Percentiles rank a stretch among this genome's conserved stretches.
Conservation (phyloP, 2,888 invertebrate species). For the Tinea trinotella region DNA sequence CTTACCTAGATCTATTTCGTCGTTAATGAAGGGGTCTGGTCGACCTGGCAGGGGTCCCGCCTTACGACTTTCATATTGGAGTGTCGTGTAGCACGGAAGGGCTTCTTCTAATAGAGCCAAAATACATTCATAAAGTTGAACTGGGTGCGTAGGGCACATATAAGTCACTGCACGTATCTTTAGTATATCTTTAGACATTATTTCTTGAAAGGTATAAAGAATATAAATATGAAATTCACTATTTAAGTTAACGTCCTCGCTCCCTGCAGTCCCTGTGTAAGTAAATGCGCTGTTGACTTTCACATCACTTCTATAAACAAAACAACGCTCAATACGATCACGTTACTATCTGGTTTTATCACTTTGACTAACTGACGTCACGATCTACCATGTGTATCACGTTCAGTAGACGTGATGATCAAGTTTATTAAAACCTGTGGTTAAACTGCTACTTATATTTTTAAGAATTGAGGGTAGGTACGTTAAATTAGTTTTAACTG, state of each 20-base stretch:
- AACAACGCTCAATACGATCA: background rate
- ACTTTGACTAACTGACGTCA: background rate
- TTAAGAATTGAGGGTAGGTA: too few relatives aligned
- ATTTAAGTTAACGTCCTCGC: too few relatives aligned
- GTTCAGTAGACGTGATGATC: background rate
- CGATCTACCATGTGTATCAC: conserved; percentile 19
- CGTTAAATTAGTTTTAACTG: too few relatives aligned
- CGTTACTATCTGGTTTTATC: background rate
- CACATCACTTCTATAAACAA: background rate
- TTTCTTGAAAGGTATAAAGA: conserved; percentile 21
- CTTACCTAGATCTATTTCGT: conserved; percentile 73
- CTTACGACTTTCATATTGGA: conserved; percentile 74
- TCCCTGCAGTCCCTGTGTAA: background rate
- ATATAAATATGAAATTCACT: too few relatives aligned
- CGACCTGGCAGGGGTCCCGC: conserved; percentile 63
- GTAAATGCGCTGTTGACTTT: background rate
- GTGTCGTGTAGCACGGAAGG: conserved; percentile 55
- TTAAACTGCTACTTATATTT: too few relatives aligned
- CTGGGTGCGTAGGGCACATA: conserved; percentile 74
- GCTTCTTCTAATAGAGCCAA: conserved; percentile 68
- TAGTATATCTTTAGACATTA: conserved; percentile 44
- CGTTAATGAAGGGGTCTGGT: conserved; percentile 66
- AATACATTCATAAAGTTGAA: conserved; percentile 72
- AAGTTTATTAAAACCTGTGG: too few relatives aligned
- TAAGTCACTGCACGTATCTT: conserved; percentile 72